A percentile compares a stretch with the other conserved stretches of the same genome.
Conservation (phyloP, 2,113 vertebrate genomes). For the Rhodinocichla rosea region DNA sequence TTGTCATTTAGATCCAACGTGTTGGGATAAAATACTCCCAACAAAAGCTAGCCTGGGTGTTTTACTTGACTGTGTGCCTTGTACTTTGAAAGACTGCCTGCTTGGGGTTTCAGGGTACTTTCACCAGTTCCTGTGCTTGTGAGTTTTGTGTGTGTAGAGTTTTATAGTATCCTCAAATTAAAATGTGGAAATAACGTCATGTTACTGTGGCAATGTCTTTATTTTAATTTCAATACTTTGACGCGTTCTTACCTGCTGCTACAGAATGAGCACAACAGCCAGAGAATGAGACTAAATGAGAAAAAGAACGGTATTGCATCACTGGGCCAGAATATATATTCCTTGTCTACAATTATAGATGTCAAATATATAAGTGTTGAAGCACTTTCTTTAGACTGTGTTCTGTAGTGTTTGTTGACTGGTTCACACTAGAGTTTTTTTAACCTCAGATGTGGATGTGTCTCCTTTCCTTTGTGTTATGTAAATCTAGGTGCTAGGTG, state of each 20-base stretch:
- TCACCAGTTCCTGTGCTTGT: neutral
- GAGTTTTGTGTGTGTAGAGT: neutral
- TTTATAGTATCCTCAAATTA: neutral
- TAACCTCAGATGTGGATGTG: neutral
- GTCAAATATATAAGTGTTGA: neutral
- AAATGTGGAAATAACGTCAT: neutral
- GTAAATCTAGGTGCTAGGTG: neutral
- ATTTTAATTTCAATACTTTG: neutral
- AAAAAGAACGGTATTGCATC: neutral
- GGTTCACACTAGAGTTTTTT: neutral
- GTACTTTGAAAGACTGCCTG: neutral
- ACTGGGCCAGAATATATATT: neutral
- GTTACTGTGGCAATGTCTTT: neutral
- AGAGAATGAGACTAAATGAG: neutral
- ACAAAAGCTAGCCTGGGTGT: neutral
- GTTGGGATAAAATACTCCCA: neutral
- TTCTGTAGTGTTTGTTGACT: neutral
- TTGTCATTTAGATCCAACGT: neutral
- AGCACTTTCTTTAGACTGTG: neutral
- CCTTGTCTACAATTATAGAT: neutral
- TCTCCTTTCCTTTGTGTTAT: neutral
- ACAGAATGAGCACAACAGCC: neutral
- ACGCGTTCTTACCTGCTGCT: neutral
- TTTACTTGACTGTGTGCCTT: neutral
- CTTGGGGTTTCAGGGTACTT: neutral